A percentile compares a stretch with the other conserved stretches of the same genome.
These are phyloP conservation scores for Melanostoma mellinum DNA, from an alignment of 2,888 invertebrate species.

Conservation along the genomic window DNA sequence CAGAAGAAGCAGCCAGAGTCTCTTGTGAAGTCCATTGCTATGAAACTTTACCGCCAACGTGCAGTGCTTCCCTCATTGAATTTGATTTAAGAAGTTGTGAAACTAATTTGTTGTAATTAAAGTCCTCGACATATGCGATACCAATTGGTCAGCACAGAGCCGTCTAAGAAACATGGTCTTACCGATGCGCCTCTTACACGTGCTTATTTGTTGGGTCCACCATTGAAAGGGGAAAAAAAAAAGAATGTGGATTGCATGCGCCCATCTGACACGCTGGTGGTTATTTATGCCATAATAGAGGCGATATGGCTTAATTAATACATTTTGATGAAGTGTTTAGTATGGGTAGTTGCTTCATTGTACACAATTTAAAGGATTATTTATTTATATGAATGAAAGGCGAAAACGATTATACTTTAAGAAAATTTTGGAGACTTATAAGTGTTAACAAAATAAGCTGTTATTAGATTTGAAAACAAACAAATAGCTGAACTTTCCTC, in stretches of 20 bases:
- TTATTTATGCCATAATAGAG: conserved; percentile 40
- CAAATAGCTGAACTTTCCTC: too few species aligned
- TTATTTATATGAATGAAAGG: too few species aligned
- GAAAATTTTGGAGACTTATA: too few species aligned
- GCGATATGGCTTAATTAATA: conserved; percentile 58
- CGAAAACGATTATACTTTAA: too few species aligned
- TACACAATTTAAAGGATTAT: too few species aligned
- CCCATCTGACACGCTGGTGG: conserved; percentile 50
- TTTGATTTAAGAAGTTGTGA: conserved; percentile 72
- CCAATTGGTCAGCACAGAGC: conserved; percentile 61
- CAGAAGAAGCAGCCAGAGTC: conserved; percentile 28
- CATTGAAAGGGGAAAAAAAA: conserved; percentile 4
- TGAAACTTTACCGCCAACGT: conserved; percentile 25
- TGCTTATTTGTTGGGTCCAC: conserved; percentile 53
- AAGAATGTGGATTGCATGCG: conserved; percentile 57
- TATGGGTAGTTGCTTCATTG: too few species aligned
- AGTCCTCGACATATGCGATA: conserved; percentile 64
- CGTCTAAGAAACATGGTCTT: conserved; percentile 37
- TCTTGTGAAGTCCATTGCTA: conserved; percentile 33
- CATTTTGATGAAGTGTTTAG: too few species aligned
- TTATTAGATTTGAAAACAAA: too few species aligned
- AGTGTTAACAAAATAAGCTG: too few species aligned
- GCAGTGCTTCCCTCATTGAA: conserved; percentile 53
- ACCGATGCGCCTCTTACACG: conserved; percentile 50
- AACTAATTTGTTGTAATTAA: conserved; percentile 72